Evolutionary conservation across 2,888 invertebrate genomes (phyloP), one percentile per base, ranked within the genome.

Genomic region (Campaea margaritaria): DNA sequence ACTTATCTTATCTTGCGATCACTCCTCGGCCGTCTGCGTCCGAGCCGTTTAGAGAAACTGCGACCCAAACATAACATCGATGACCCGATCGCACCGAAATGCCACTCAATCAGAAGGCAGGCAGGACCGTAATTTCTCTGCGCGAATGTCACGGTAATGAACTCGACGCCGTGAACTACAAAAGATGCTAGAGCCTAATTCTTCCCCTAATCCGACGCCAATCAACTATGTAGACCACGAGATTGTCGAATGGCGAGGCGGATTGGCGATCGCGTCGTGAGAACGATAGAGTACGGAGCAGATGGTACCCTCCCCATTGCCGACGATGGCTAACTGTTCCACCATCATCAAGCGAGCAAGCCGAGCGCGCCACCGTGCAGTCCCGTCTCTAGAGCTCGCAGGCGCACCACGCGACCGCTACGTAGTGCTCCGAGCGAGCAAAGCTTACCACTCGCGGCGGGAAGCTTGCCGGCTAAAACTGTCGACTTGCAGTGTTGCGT

Each of bases 161-260:
- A 76, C 79, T 79, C 80, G 78, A 79, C 76, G 75, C 78, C 72
- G 73, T 73, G 73, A 79, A 78, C 79, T 76, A 74, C 73, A 60
- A 67, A 69, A 60, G 58, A 64, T 54, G 57, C 45, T 61, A 73
- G 74, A 85, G 77, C 82, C 86, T 78, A 86, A 87, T 90, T 89
- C 81, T 78, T 75, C 74, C 77, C 82, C 78, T 84, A 87, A 91
- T 87, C 87, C 86, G 87, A 84, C 78, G 81, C 88, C 86, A 91
- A 92, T 91, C 91, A 86, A 79, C 83, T 84, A 90, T 89, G 87
- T 91, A 86, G 92, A 89, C 86, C 89, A 86, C 79, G 80, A 88
- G 87, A 90, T 88, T 82, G 85, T 81, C 84, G 84, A 85, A 84
- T 83, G 80, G 84, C 81, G 78, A 62, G 62, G 57, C 81, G 81